These are phyloP conservation scores for Physocephala rufipes DNA, from an alignment of 2,888 invertebrate genomes.

Conservation along the genomic window DNA sequence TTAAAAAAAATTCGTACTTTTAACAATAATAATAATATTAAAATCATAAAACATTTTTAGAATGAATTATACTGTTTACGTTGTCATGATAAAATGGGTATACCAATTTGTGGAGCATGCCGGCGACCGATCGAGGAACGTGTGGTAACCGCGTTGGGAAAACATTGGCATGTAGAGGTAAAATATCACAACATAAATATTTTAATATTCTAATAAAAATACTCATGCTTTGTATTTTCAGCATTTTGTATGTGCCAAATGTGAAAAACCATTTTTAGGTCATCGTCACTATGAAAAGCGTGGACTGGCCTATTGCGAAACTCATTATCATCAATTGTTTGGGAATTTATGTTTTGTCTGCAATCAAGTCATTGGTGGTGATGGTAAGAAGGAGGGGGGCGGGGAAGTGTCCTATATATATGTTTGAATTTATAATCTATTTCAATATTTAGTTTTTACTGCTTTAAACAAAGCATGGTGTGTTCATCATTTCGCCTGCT, in stretches of 20 bases:
- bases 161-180: slow-evolving; percentile 98
- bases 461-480: slow-evolving; percentile 99
- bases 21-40: slow-evolving; percentile 10
- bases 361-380: slow-evolving; percentile 97
- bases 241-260: slow-evolving; percentile 99
- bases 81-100: slow-evolving; percentile 99
- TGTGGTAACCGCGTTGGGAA: slow-evolving; percentile 97
- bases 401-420: background rate
- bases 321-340: slow-evolving; percentile 98
- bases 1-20: background rate
- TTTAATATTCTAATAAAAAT: background rate
- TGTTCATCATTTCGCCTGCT: slow-evolving; percentile 97
- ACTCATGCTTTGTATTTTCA: too few relatives aligned
- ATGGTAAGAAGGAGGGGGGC: slow-evolving; percentile 74
- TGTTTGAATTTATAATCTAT: background rate
- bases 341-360: slow-evolving; percentile 99
- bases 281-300: slow-evolving; percentile 99
- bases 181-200: slow-evolving; percentile 9
- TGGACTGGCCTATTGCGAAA: slow-evolving; percentile 98
- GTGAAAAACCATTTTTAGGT: slow-evolving; percentile 99
- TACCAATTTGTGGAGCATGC: slow-evolving; percentile 99
- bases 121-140: slow-evolving; percentile 98
- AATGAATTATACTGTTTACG: slow-evolving; percentile 96
- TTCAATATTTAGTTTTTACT: slow-evolving; percentile 80
- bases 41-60: slow-evolving; percentile 64